Percentiles rank a stretch among this genome's conserved stretches.
Conservation (phyloP, 2,888 invertebrate species). For the Drosophila buzzatii region DNA sequence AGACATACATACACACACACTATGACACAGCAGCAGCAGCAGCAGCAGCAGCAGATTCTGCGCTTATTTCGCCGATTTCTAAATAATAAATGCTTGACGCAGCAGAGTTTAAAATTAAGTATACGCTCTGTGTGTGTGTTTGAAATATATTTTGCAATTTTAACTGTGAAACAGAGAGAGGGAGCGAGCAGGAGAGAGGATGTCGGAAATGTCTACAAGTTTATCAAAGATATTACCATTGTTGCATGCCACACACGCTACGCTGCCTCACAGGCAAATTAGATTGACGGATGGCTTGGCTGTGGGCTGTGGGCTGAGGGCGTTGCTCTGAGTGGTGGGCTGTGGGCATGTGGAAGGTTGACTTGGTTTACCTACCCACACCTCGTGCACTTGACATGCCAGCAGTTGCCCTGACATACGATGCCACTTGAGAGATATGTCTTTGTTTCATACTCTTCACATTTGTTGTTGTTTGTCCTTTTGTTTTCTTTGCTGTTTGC, state of each 20-base stretch:
- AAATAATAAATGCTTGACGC: slow-evolving; percentile 69
- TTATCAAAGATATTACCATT: slow-evolving; percentile 62
- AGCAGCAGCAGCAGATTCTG: slow-evolving; percentile 27
- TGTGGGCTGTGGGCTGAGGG: slow-evolving; percentile 35
- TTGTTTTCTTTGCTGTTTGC: slow-evolving; percentile 50
- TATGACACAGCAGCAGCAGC: slow-evolving; percentile 11
- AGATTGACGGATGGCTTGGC: slow-evolving; percentile 65
- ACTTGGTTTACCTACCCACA: slow-evolving; percentile 19
- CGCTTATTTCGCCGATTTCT: slow-evolving; percentile 49
- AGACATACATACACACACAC: neutral
- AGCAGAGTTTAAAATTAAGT: slow-evolving; percentile 26
- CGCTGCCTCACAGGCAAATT: slow-evolving; percentile 68
- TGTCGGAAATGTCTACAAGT: slow-evolving; percentile 60
- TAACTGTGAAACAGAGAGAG: neutral
- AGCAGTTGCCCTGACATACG: slow-evolving; percentile 72
- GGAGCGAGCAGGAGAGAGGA: neutral
- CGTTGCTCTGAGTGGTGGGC: neutral
- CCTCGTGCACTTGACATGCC: slow-evolving; percentile 73
- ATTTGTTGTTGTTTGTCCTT: slow-evolving; percentile 22
- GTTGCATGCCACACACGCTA: slow-evolving; percentile 26
- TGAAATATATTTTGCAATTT: slow-evolving; percentile 49
- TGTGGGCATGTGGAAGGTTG: slow-evolving; percentile 2
- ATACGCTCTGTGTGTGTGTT: neutral
- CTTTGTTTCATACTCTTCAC: slow-evolving; percentile 68
- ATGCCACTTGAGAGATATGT: slow-evolving; percentile 79